These are phyloP conservation scores for Drosophila jambulina DNA, from an alignment of 1,140 invertebrate genomes.

Conservation along the genomic window DNA sequence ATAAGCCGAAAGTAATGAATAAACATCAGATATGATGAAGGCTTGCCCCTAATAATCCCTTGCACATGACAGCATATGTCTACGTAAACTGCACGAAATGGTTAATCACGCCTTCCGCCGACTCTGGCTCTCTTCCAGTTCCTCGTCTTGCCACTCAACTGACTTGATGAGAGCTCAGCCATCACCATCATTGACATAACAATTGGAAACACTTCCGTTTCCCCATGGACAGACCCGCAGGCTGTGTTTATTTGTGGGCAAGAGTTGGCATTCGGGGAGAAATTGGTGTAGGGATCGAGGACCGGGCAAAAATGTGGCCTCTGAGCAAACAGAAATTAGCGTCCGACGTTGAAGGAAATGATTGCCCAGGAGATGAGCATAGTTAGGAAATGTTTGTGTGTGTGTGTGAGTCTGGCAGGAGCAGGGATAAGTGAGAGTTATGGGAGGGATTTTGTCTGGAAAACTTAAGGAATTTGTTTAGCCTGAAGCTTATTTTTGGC, in stretches of 20 bases:
- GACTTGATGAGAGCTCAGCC: slow-evolving; percentile 57
- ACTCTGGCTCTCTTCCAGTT: not conserved
- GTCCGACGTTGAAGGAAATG: slow-evolving; percentile 36
- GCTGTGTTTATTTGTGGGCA: slow-evolving; percentile 18
- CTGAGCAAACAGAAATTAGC: slow-evolving; percentile 52
- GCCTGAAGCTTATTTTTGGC: not conserved
- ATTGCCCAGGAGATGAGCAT: slow-evolving; percentile 39
- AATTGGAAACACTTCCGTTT: slow-evolving; percentile 55
- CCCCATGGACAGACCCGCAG: slow-evolving; percentile 33
- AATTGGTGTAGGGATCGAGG: slow-evolving; percentile 9
- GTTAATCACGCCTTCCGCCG: slow-evolving; percentile 1
- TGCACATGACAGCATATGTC: slow-evolving; percentile 33
- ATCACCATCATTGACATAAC: slow-evolving; percentile 57
- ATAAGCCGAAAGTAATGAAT: slow-evolving; percentile 53
- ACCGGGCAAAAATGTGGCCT: slow-evolving; percentile 25
- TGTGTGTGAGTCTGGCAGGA: not conserved
- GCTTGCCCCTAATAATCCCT: slow-evolving; percentile 24
- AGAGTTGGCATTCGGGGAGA: slow-evolving; percentile 3
- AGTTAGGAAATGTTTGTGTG: slow-evolving; percentile 19
- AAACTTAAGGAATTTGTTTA: slow-evolving; percentile 23
- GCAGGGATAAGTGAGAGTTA: slow-evolving; percentile 24
- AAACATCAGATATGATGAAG: slow-evolving; percentile 42
- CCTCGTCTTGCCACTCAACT: slow-evolving; percentile 20
- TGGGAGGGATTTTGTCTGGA: slow-evolving; percentile 11
- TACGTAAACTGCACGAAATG: slow-evolving; percentile 21